Evolutionary conservation across 2,888 invertebrate species (phyloP).

Genomic region (Amiota minor): DNA sequence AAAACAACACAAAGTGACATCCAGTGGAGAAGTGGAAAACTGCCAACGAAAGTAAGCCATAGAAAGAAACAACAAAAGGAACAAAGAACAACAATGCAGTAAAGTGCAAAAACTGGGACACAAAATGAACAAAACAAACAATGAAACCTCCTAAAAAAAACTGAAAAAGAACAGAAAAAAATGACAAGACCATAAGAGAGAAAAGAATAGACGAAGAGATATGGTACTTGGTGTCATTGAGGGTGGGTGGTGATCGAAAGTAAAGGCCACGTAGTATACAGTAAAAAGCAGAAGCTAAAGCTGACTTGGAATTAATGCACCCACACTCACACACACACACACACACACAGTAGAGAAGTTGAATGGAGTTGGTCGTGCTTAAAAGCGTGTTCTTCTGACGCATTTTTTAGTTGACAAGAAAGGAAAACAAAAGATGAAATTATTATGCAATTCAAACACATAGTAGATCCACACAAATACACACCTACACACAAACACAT

Average conservation of each 20-base stretch:
- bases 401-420: constrained; percentile 31
- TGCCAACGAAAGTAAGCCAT: background rate
- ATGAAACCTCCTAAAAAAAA: background rate
- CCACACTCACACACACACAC: background rate
- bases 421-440: constrained; percentile 58
- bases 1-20: constrained; percentile 1
- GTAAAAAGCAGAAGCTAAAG: background rate
- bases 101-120: background rate
- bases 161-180: constrained; percentile 18
- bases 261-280: no score
- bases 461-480: background rate
- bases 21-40: background rate
- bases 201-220: constrained; percentile 46
- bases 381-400: background rate
- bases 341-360: background rate
- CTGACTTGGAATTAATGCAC: constrained; percentile 2
- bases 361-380: background rate
- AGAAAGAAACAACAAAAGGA: background rate
- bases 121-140: constrained; percentile 15
- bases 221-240: no score
- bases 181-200: background rate
- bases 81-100: background rate
- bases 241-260: no score
- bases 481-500: background rate
- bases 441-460: constrained; percentile 52